Base-by-base conservation (phyloP, 2,888 invertebrate genomes). In the Acanthosoma haemorrhoidale region DNA sequence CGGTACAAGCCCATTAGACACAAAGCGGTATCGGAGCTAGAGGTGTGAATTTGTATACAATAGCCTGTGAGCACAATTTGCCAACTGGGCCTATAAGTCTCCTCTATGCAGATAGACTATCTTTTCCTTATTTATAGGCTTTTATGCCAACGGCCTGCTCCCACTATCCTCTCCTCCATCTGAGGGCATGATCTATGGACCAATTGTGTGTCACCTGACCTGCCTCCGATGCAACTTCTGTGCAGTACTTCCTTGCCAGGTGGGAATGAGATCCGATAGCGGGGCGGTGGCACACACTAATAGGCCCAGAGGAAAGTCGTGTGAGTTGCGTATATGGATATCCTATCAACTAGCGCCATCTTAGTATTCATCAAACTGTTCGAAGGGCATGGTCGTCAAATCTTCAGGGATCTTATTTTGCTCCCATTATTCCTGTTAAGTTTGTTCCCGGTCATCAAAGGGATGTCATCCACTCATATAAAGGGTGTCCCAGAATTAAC, bases 11-110 rank as follows among this genome's bases (percentile, higher is more conserved):
- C 51, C 51, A 51, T 51, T 51, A 51, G 51, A 51, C 51, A 51
- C 51, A 51, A 51, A 25, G 25, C 29, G 51, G 51, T 21, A 51
- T 64, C 41, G 15, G 41, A 29, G n/a, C 25, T 39, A 21, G 36
- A 64, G 64, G 64, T 64, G 64, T 64, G 64, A 64, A 64, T 64
- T 64, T 64, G 64, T 64, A 64, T 64, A 64, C 64, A 64, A 64
- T 64, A 39, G 31, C 16, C 31, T 25, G 39, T 29, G 38, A 64
- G 39, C 25, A 64, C 64, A 64, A 64, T 64, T 64, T 64, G 64
- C 64, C 39, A n/a, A 25, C 2, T 31, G 29, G 29, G 18, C 15
- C 64, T 64, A 64, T 64, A 64, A 64, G 64, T 64, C 64, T 64
- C 32, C 38, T 25, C 64, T 64, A 64, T 64, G 64, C 29, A 36